phyloP scores from a whole-genome alignment of 2,113 vertebrate genomes.

The Brachirus orientalis region DNA sequence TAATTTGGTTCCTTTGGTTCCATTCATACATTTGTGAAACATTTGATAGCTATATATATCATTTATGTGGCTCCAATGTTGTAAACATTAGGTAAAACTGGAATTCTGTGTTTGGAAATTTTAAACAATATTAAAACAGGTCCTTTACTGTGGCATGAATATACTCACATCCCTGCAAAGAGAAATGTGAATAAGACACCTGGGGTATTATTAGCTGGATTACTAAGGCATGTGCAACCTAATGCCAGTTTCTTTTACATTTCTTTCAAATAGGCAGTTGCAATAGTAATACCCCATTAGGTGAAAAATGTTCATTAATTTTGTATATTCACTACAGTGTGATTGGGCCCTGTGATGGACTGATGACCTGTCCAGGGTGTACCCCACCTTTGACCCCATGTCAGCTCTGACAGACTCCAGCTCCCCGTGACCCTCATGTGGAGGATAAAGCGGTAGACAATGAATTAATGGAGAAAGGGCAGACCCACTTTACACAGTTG shows the following conservation, averaged over 20 bases:
- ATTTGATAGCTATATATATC: no score
- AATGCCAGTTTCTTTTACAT: slow-evolving; percentile 9
- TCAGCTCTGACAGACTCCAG: no score
- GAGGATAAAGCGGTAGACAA: no score
- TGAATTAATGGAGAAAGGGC: no score
- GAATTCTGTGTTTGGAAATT: not conserved
- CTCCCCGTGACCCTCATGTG: no score
- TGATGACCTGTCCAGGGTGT: no score
- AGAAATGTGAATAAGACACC: slow-evolving; percentile 29
- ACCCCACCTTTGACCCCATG: no score
- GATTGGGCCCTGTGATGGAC: slow-evolving; percentile 19
- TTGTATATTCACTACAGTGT: slow-evolving; percentile 1
- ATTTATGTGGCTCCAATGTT: not conserved
- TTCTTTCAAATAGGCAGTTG: slow-evolving; percentile 23
- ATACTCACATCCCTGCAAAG: slow-evolving; percentile 7
- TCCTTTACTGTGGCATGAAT: not conserved
- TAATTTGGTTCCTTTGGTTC: no score
- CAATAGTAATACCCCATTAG: slow-evolving; percentile 37
- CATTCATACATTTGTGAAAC: no score
- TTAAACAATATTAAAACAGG: not conserved
- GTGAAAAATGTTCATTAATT: slow-evolving; percentile 13
- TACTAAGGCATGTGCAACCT: slow-evolving; percentile 30
- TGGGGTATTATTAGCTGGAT: slow-evolving; percentile 30
- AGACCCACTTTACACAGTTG: not conserved
- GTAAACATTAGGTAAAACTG: not conserved